Percentiles rank a stretch among this genome's conserved stretches.
Evolutionary conservation across 2,797 vertebrate species (phyloP).

Genomic region (Acipenser transmontanus): DNA sequence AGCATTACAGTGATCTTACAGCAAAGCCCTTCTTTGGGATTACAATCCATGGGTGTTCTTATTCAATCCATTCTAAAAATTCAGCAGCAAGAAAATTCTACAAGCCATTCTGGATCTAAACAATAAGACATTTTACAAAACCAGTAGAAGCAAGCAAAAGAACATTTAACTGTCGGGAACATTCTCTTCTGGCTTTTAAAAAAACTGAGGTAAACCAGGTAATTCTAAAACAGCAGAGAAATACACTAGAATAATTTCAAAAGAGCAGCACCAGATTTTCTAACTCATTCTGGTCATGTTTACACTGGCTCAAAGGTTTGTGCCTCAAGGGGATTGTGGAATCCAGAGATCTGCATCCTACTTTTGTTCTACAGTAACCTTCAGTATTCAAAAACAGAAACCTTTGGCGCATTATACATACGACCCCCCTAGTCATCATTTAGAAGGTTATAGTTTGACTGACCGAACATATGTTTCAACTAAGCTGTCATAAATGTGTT

Average conservation of each 20-base stretch:
- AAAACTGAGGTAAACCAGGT: background rate
- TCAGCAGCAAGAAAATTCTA: too few species aligned
- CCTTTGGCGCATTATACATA: background rate
- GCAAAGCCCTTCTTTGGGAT: too few species aligned
- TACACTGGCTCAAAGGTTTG: slow-evolving; percentile 1
- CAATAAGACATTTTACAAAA: too few species aligned
- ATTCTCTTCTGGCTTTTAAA: background rate
- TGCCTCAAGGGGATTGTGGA: background rate
- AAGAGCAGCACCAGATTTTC: background rate
- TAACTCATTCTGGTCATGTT: background rate
- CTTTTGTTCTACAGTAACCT: background rate
- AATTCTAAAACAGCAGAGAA: background rate
- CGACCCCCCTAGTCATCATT: background rate
- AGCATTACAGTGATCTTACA: too few species aligned
- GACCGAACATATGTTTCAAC: background rate
- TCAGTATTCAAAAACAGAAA: slow-evolving; percentile 3
- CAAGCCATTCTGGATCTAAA: too few species aligned
- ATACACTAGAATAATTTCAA: slow-evolving; percentile 64
- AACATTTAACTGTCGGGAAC: background rate
- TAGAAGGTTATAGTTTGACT: background rate
- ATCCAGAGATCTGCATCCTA: background rate
- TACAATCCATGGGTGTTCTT: too few species aligned
- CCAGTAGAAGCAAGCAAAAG: too few species aligned
- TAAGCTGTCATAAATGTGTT: too few species aligned
- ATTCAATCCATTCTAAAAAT: too few species aligned